These are phyloP conservation scores for Ametastegia equiseti DNA, from an alignment of 2,888 invertebrate genomes.

Conservation along the genomic window DNA sequence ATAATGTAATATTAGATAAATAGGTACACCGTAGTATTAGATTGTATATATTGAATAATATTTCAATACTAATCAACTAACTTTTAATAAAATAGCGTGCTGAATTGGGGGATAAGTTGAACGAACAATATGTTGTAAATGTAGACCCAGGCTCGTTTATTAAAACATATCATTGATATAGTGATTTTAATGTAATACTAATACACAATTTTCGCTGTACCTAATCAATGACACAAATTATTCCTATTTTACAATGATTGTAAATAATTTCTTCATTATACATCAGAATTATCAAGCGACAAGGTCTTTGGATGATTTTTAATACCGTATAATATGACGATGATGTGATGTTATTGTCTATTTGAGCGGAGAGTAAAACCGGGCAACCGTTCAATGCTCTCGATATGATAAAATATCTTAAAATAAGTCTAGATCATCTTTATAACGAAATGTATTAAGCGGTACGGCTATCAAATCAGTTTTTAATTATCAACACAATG, in stretches of 20 bases:
- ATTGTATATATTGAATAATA: constrained; percentile 15
- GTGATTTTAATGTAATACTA: constrained; percentile 12
- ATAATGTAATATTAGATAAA: not conserved
- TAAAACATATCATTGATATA: constrained; percentile 27
- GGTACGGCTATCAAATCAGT: not conserved
- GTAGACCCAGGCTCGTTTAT: constrained; percentile 31
- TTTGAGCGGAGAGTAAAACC: constrained; percentile 3
- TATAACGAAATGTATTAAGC: not conserved
- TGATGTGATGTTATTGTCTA: constrained; percentile 23
- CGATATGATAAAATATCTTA: not conserved
- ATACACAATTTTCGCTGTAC: not conserved
- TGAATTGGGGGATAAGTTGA: not conserved
- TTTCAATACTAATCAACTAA: constrained; percentile 12
- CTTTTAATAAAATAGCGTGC: not conserved
- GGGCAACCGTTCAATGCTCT: constrained; percentile 29
- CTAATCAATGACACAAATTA: not conserved
- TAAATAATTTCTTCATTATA: not conserved
- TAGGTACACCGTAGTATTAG: not conserved
- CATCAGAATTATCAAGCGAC: constrained; percentile 11
- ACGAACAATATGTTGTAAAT: not conserved
- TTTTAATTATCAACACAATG: not conserved
- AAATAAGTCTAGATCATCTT: not conserved
- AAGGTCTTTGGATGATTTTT: constrained; percentile 5
- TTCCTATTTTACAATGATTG: not conserved
- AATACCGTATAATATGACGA: not conserved